phyloP scores from a whole-genome alignment of 2,113 vertebrate species.

The Oncorhynchus gorbuscha region DNA sequence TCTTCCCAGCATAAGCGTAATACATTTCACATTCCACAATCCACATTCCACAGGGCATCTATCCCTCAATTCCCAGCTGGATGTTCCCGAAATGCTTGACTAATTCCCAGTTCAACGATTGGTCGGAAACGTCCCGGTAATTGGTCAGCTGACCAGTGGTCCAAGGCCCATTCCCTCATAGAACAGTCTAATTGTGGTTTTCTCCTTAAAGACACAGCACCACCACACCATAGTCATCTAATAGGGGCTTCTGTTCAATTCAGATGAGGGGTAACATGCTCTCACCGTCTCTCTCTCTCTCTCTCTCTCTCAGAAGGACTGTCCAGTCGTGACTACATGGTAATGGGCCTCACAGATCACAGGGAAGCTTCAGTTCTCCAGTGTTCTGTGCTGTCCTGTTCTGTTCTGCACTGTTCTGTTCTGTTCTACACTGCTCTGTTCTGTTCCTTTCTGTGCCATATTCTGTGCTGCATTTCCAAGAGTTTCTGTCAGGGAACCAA shows the following conservation, averaged over 20 bases:
- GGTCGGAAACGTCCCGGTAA: conserved; percentile 25
- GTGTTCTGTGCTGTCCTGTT: not conserved
- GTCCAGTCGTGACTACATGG: not conserved
- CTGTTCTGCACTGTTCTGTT: not conserved
- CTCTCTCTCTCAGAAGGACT: not conserved
- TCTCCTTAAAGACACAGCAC: not conserved
- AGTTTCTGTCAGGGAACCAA: no score
- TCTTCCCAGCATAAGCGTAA: not conserved
- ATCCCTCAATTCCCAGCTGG: conserved; percentile 13
- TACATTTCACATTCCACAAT: not conserved
- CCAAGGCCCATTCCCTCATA: not conserved
- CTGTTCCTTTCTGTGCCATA: no score
- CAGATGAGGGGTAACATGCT: conserved; percentile 7
- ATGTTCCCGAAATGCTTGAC: conserved; percentile 21
- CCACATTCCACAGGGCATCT: conserved; percentile 9
- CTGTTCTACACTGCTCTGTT: not conserved
- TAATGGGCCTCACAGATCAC: not conserved
- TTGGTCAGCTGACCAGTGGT: conserved; percentile 26
- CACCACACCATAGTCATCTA: not conserved
- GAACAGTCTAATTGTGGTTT: not conserved
- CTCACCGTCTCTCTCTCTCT: not conserved
- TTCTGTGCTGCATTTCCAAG: no score
- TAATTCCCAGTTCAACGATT: conserved; percentile 16
- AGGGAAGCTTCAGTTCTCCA: not conserved
- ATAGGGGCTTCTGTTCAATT: no score